phyloP scores from a whole-genome alignment of 2,113 vertebrate species.

The Xenopus laevis region DNA sequence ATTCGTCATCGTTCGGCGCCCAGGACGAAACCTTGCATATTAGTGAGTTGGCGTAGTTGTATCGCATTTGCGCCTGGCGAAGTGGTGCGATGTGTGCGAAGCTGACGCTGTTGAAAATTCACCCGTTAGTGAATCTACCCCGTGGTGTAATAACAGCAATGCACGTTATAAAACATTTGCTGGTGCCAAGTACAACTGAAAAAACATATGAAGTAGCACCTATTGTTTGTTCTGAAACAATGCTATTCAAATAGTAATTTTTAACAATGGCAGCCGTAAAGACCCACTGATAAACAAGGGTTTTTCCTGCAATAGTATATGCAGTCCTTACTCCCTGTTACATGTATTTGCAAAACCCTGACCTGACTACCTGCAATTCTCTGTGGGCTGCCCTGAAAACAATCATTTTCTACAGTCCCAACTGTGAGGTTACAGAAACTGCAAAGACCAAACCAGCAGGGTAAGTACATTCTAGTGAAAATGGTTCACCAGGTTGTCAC shows the following conservation, averaged over 20 bases:
- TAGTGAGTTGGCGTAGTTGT: too few relatives aligned
- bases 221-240: background rate
- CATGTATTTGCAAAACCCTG: background rate
- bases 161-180: too few relatives aligned
- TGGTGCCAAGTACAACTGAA: too few relatives aligned
- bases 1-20: too few relatives aligned
- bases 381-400: constrained; percentile 35
- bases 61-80: too few relatives aligned
- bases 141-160: too few relatives aligned
- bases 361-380: constrained; percentile 31
- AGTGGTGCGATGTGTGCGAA: too few relatives aligned
- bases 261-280: background rate
- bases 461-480: constrained; percentile 17
- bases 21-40: too few relatives aligned
- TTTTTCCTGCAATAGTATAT: background rate
- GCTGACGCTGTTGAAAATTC: too few relatives aligned
- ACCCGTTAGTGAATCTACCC: too few relatives aligned
- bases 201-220: background rate
- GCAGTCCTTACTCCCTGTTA: background rate
- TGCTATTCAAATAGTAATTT: background rate
- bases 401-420: constrained; percentile 40
- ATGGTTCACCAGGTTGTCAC: background rate
- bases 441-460: constrained; percentile 33
- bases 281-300: constrained; percentile 1
- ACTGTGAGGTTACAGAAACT: constrained; percentile 27